Evolutionary conservation across 2,113 vertebrate species (phyloP).

Genomic region (Scophthalmus maximus): DNA sequence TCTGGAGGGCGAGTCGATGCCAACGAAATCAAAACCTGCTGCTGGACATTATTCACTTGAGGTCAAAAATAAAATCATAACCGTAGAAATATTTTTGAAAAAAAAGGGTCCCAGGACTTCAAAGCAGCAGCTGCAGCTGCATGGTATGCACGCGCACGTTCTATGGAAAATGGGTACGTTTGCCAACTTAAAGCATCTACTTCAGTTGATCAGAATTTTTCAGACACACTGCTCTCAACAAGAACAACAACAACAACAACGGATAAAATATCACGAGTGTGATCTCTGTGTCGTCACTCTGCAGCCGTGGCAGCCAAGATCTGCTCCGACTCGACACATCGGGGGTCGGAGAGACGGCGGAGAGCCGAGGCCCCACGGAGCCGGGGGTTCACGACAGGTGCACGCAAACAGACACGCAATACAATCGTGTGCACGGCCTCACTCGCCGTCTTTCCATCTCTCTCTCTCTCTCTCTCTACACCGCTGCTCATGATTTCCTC

Average conservation of each 20-base stretch:
- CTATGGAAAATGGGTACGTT: not conserved
- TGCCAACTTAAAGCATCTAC: slow-evolving; percentile 33
- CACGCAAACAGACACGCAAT: slow-evolving; percentile 31
- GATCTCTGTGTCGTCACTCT: not conserved
- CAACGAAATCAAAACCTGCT: not conserved
- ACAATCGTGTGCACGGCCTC: slow-evolving; percentile 19
- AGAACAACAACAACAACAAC: slow-evolving; percentile 8
- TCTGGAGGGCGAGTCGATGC: not conserved
- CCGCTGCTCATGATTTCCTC: slow-evolving; percentile 44
- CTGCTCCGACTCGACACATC: slow-evolving; percentile 45
- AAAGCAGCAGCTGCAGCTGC: slow-evolving; percentile 11
- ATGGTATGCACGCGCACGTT: not conserved
- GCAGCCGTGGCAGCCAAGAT: slow-evolving; percentile 31
- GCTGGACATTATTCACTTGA: not conserved
- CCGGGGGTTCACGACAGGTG: slow-evolving; percentile 66
- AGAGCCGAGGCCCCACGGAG: slow-evolving; percentile 33
- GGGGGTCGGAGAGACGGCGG: slow-evolving; percentile 19
- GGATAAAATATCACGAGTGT: not conserved
- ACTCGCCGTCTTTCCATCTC: slow-evolving; percentile 27
- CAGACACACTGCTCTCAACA: slow-evolving; percentile 1
- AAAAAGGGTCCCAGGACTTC: not conserved
- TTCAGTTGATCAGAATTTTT: slow-evolving; percentile 5
- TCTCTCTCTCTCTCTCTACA: not conserved
- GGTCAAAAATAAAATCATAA: not conserved
- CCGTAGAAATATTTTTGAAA: not conserved